phyloP scores from a whole-genome alignment of 2,113 vertebrate genomes.

The Geococcyx californianus region DNA sequence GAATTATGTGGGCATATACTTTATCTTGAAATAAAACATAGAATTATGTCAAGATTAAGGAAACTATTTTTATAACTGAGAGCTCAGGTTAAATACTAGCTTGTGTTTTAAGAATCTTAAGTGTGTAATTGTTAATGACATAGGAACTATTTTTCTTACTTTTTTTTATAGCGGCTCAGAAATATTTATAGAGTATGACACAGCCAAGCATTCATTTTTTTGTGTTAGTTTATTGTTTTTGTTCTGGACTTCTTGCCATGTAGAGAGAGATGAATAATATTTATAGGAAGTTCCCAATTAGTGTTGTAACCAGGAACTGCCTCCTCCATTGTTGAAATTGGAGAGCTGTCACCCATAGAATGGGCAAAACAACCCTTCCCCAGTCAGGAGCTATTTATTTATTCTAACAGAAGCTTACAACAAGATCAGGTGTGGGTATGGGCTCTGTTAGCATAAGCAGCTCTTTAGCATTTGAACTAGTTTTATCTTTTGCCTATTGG shows the following conservation, averaged over 20 bases:
- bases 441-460: neutral
- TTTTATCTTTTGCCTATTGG: neutral
- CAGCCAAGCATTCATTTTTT: neutral
- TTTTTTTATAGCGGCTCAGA: neutral
- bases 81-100: neutral
- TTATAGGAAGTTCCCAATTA: constrained; percentile 28
- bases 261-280: constrained; percentile 23
- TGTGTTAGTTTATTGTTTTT: neutral
- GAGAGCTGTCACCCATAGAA: neutral
- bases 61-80: neutral
- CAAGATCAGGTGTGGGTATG: neutral
- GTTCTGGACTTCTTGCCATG: constrained; percentile 9
- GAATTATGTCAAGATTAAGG: constrained; percentile 17
- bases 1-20: neutral
- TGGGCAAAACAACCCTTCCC: neutral
- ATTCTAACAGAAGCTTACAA: neutral
- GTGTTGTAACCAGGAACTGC: neutral
- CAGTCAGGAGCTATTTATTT: neutral
- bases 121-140: neutral
- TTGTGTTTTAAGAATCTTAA: neutral
- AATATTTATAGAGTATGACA: constrained; percentile 39
- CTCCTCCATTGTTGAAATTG: neutral
- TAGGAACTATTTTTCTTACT: neutral
- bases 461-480: constrained; percentile 1
- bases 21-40: neutral